Evolutionary conservation across 1,140 invertebrate genomes (phyloP).

Genomic region (Globodera rostochiensis): DNA sequence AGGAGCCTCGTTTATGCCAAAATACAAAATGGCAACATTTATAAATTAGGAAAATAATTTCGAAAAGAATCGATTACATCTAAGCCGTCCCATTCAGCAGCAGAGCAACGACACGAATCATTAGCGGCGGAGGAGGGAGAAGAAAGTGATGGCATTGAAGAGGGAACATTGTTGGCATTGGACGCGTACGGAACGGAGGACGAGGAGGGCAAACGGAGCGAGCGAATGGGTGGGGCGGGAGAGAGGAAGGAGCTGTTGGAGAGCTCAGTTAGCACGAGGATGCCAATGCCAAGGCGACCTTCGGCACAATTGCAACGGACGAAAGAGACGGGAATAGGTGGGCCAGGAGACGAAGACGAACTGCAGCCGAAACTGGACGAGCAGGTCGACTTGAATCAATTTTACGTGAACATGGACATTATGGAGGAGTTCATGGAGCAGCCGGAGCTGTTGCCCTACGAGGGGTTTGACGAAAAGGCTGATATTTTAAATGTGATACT

Average conservation of each 20-base stretch:
- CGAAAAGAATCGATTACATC: no score
- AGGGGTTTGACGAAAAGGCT: conserved; percentile 44
- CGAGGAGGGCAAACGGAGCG: conserved; percentile 27
- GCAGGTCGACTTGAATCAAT: conserved; percentile 41
- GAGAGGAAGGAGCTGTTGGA: conserved; percentile 10
- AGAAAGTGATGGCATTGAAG: conserved; percentile 27
- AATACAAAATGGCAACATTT: no score
- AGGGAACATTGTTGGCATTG: conserved; percentile 53
- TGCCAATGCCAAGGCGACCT: conserved; percentile 16
- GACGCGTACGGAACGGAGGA: conserved; percentile 54
- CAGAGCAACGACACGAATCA: background rate
- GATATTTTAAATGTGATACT: conserved; percentile 35
- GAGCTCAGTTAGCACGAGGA: conserved; percentile 6
- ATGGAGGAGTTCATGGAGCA: conserved; percentile 51
- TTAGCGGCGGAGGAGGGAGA: background rate
- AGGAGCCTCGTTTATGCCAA: background rate
- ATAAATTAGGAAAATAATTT: no score
- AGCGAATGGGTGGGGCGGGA: background rate
- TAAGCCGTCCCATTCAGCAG: no score
- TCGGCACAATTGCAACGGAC: background rate
- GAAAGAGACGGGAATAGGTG: background rate
- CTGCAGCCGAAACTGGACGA: conserved; percentile 24
- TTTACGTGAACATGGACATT: conserved; percentile 42
- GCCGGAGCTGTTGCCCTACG: conserved; percentile 43
- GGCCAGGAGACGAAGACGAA: background rate